phyloP scores from a whole-genome alignment of 2,888 invertebrate genomes.

The Lasioglossum lativentre region DNA sequence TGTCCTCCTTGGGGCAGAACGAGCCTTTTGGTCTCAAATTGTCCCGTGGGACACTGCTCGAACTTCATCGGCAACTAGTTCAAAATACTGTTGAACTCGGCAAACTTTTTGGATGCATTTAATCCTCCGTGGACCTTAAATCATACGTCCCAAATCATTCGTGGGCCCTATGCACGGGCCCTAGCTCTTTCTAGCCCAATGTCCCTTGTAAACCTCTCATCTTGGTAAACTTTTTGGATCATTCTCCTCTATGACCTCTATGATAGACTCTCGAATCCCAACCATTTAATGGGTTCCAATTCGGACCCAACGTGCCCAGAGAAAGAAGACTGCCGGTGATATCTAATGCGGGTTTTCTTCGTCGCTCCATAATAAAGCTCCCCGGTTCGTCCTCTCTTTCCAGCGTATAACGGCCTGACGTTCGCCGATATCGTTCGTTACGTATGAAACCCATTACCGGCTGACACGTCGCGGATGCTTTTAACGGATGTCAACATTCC shows the following conservation, averaged over 20 bases:
- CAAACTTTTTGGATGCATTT: not conserved
- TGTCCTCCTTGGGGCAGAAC: no score
- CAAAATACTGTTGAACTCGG: not conserved
- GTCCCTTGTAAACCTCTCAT: no score
- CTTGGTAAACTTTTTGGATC: no score
- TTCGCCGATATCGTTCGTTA: conserved; percentile 54
- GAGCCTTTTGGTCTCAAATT: no score
- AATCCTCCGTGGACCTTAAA: no score
- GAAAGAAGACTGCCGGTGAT: not conserved
- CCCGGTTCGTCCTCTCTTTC: not conserved
- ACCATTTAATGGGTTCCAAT: no score
- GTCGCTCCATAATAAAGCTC: not conserved
- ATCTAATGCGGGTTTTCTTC: not conserved
- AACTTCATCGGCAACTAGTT: not conserved
- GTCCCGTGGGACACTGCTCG: no score
- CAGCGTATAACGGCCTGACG: not conserved
- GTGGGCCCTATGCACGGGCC: no score
- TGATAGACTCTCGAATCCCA: no score
- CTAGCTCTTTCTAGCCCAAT: no score
- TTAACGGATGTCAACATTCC: conserved; percentile 63
- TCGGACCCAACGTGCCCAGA: not conserved
- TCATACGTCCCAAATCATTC: no score
- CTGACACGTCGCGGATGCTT: conserved; percentile 61
- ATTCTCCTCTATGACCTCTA: no score
- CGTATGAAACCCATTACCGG: conserved; percentile 60